Percentiles rank a stretch among this genome's conserved stretches.
Conservation (phyloP, 2,113 vertebrate species). For the Haplotaxodon microlepis region DNA sequence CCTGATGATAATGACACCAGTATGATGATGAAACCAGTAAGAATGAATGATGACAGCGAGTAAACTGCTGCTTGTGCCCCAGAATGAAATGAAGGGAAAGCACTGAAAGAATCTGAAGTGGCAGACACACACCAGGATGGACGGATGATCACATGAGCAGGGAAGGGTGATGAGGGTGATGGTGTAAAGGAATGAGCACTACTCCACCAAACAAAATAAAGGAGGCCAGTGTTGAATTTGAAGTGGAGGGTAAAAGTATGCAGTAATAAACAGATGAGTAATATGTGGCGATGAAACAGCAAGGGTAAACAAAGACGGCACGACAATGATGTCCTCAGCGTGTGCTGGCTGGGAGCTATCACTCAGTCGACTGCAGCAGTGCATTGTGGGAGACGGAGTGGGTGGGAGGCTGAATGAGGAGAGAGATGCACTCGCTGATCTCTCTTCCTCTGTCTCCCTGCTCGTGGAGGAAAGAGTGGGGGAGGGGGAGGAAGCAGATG, state of each 20-base stretch:
- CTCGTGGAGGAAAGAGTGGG: not conserved
- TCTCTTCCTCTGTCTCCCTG: not conserved
- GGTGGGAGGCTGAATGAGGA: slow-evolving; percentile 17
- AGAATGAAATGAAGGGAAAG: not conserved
- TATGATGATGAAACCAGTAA: not conserved
- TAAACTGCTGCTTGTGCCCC: not conserved
- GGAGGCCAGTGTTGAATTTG: not conserved
- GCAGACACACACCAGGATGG: not conserved
- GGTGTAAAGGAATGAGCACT: slow-evolving; percentile 1
- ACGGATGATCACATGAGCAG: not conserved
- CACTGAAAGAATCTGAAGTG: not conserved
- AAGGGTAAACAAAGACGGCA: slow-evolving; percentile 7
- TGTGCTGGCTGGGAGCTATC: slow-evolving; percentile 20
- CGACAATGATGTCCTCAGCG: not conserved
- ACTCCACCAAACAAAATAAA: not conserved
- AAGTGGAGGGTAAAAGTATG: not conserved
- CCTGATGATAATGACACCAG: not conserved
- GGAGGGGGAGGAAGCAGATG: not conserved
- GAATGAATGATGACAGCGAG: not conserved
- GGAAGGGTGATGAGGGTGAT: not conserved
- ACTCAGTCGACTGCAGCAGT: slow-evolving; percentile 28
- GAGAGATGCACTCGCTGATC: slow-evolving; percentile 40
- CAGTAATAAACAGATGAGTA: not conserved
- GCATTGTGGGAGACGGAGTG: slow-evolving; percentile 11
- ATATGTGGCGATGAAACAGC: not conserved